A percentile compares a stretch with the other conserved stretches of the same genome.
phyloP scores from a whole-genome alignment of 2,888 invertebrate genomes.

The Metacarcinus magister region DNA sequence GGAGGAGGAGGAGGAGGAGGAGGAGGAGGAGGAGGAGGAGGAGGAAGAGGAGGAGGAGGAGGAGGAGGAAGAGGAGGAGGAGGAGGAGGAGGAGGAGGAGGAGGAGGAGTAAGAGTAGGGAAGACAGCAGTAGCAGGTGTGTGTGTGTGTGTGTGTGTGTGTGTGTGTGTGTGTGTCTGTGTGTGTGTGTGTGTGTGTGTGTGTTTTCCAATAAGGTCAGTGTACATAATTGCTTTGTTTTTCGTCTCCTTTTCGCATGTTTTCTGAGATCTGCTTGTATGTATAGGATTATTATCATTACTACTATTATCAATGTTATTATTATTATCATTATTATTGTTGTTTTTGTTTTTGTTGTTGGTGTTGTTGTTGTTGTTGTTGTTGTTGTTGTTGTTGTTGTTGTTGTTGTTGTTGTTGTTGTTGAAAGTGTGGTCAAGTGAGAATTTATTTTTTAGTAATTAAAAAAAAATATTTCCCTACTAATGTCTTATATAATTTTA shows the following conservation, averaged over 20 bases:
- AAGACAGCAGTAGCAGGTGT: background rate
- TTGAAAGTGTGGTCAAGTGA: too few relatives aligned
- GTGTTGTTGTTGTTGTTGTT: too few relatives aligned
- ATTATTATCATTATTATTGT: too few relatives aligned
- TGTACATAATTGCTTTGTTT: background rate
- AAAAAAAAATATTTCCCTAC: too few relatives aligned
- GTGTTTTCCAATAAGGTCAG: background rate
- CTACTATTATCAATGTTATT: too few relatives aligned
- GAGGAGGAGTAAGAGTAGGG: background rate
- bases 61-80: background rate
- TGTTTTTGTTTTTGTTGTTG: too few relatives aligned
- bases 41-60: background rate
- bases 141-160: constrained; percentile 41
- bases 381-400: too few relatives aligned
- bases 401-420: too few relatives aligned
- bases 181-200: constrained; percentile 23
- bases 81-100: background rate
- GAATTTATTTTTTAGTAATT: too few relatives aligned
- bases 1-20: background rate
- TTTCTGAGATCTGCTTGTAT: too few relatives aligned
- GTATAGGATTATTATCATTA: too few relatives aligned
- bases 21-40: background rate
- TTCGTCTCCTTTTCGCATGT: background rate
- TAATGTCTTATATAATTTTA: too few relatives aligned
- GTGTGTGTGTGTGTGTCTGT: constrained; percentile 26